Base-by-base conservation (phyloP, 2,888 invertebrate genomes). In the Ypsolopha sequella region DNA sequence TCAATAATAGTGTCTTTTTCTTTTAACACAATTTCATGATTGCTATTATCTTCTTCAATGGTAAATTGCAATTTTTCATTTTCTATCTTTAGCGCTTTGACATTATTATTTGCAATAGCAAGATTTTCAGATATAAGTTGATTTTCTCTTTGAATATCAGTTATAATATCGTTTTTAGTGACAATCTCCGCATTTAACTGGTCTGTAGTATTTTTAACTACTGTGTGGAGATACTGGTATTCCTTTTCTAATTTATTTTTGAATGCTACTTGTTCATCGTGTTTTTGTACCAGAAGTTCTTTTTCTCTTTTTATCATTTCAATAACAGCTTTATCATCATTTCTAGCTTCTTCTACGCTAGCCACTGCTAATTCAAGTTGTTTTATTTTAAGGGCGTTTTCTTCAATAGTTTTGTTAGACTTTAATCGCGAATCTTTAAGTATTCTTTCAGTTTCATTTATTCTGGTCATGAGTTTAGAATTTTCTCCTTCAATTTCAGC, bases 1-100 rank as follows among this genome's bases (percentile, higher is more conserved):
- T 70, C 66, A 43, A 76, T 70, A 8, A 68, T 54, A 36, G 52
- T 54, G 51, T 73, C 66, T 53, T 76, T 76, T 53, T 73, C 73
- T 58, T 69, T 71, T 7, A 71, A 43, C 36, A 67, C 46, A 4
- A 64, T 47, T 59, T 71, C 73, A 55, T 70, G 66, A 39, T 58
- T 71, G 53, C 60, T 71, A 14, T 68, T 74, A 50, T 69, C 66
- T 56, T 71, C 65, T 60, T 75, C 66, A 45, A 73, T 64, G 2
- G 62, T 60, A 53, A 63, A 64, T n/a, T 67, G 70, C 53, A 76
- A 53, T 24, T 71, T 67, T 53, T 67, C 67, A 57, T 70, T 74
- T 11, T 46, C 46, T 10, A 35, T 46, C 6, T 39, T 39, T 11
- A 39, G 1, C 6, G 39, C 10, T 10, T 39, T 39, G 39, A 39